Percentiles rank a stretch among this genome's conserved stretches.
phyloP scores from a whole-genome alignment of 2,113 vertebrate species.

The Ciconia maguari region DNA sequence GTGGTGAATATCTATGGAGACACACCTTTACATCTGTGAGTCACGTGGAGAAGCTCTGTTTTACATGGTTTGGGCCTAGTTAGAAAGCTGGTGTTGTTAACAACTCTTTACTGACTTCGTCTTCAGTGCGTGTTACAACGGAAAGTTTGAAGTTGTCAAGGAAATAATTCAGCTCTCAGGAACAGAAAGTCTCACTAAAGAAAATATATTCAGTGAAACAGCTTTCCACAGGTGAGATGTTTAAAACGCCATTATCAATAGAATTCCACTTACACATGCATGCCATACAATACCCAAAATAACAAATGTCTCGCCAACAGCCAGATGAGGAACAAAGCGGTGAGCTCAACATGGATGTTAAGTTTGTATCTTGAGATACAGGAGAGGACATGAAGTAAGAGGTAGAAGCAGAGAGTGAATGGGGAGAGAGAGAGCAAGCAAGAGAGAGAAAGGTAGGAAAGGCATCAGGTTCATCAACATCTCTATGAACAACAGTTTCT shows the following conservation, averaged over 20 bases:
- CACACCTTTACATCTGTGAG: slow-evolving; percentile 90
- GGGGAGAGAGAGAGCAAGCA: neutral
- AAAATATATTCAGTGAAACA: slow-evolving; percentile 97
- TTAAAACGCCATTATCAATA: neutral
- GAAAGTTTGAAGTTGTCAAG: slow-evolving; percentile 85
- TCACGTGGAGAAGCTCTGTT: neutral
- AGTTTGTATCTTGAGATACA: neutral
- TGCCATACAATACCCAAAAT: accelerated
- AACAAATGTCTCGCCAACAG: neutral
- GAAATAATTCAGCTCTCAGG: slow-evolving; percentile 88
- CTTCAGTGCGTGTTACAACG: slow-evolving; percentile 89
- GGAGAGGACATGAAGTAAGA: neutral
- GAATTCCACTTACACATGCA: accelerated
- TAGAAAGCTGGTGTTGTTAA: neutral
- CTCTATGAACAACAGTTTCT: neutral
- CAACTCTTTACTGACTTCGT: neutral
- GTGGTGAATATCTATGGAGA: slow-evolving; percentile 94
- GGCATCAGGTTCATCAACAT: neutral
- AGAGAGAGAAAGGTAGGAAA: neutral
- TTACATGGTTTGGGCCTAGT: accelerated
- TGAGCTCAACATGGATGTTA: neutral
- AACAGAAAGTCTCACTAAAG: slow-evolving; percentile 89
- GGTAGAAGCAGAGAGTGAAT: neutral
- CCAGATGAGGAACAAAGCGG: neutral
- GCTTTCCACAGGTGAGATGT: slow-evolving; percentile 87